A percentile compares a stretch with the other conserved stretches of the same genome.
phyloP scores from a whole-genome alignment of 2,888 invertebrate genomes.

The Drosophila dives region DNA sequence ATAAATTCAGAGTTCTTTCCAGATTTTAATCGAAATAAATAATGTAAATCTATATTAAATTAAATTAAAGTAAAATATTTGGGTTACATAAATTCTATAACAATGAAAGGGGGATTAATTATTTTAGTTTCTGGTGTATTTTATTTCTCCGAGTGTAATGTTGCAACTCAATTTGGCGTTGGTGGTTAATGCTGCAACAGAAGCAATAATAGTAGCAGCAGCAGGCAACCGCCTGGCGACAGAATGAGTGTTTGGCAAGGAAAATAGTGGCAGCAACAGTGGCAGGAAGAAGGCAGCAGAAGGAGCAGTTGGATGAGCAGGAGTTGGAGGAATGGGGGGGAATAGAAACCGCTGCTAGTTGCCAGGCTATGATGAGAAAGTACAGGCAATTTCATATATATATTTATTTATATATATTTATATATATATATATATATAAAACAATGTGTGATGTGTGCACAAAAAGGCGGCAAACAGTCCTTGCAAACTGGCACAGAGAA shows the following conservation, averaged over 20 bases:
- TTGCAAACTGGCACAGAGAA: not conserved
- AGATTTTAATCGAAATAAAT: too few species aligned
- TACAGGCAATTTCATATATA: constrained; percentile 24
- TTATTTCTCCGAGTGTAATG: not conserved
- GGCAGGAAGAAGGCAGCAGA: fast-evolving
- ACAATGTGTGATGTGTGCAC: constrained; percentile 36
- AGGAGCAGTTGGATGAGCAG: not conserved
- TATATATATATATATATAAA: constrained; percentile 36
- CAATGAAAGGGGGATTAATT: not conserved
- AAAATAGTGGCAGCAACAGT: constrained; percentile 1
- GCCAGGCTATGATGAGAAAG: constrained; percentile 33
- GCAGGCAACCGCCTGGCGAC: constrained; percentile 49
- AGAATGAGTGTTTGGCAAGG: constrained; percentile 9
- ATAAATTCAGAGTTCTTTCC: too few species aligned
- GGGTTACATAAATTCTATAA: not conserved
- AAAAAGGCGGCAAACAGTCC: constrained; percentile 17
- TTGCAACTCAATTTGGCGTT: constrained; percentile 45
- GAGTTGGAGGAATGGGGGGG: not conserved
- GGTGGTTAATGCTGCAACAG: constrained; percentile 42
- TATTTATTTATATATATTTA: not conserved
- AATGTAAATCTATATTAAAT: too few species aligned
- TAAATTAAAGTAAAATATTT: too few species aligned
- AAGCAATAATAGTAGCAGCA: constrained; percentile 21
- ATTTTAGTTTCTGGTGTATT: not conserved
- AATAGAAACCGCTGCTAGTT: constrained; percentile 14